Evolutionary conservation across 2,888 invertebrate species (phyloP).

Genomic region (Andrena camellia): DNA sequence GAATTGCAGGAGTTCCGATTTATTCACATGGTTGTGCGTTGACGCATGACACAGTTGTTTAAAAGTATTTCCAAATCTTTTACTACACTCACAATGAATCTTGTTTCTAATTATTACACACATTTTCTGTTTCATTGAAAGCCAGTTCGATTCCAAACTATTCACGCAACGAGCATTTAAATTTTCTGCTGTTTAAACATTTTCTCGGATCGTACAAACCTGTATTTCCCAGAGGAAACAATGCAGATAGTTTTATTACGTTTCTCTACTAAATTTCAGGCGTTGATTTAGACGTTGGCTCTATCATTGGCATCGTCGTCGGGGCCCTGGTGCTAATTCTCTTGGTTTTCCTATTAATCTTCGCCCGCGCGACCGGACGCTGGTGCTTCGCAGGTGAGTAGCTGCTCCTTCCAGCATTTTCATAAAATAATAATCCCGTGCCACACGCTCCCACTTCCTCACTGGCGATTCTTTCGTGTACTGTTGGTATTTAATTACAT

Average conservation of each 20-base stretch:
- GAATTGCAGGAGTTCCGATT: neutral
- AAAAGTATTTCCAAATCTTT: neutral
- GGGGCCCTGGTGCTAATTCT: conserved; percentile 89
- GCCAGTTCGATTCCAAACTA: neutral
- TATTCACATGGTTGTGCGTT: neutral
- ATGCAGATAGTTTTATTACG: neutral
- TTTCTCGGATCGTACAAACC: neutral
- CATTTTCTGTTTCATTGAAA: too few relatives aligned
- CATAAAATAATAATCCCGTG: conserved; percentile 9
- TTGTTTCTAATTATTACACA: too few relatives aligned
- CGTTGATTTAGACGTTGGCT: conserved; percentile 90
- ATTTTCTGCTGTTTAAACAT: neutral
- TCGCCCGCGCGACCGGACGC: conserved; percentile 92
- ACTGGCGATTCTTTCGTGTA: conserved; percentile 55
- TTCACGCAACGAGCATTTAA: neutral
- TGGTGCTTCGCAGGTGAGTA: conserved; percentile 96
- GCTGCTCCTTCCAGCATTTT: conserved; percentile 33
- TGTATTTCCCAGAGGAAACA: neutral
- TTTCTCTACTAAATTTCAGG: conserved; percentile 84
- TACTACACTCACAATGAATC: too few relatives aligned
- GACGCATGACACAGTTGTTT: neutral
- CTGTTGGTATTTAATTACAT: conserved; percentile 22
- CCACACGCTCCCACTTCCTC: conserved; percentile 22
- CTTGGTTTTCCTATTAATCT: conserved; percentile 89
- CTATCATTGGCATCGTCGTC: conserved; percentile 92